Evolutionary conservation across 2,797 vertebrate species (phyloP).

Genomic region (Rhabdophis nuchalis): DNA sequence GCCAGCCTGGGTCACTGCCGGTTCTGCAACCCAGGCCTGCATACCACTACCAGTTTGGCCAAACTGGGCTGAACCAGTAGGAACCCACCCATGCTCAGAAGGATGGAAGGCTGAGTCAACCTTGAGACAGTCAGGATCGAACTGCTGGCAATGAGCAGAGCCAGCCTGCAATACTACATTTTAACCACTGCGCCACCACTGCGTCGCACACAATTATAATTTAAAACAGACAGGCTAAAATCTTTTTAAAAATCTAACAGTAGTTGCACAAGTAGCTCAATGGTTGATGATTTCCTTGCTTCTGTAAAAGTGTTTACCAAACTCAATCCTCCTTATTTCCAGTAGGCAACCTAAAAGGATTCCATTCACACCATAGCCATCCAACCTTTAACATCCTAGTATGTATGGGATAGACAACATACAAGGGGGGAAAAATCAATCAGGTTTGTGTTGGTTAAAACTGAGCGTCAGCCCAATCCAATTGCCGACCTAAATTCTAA

Average conservation of each 20-base stretch:
- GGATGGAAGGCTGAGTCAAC: not conserved
- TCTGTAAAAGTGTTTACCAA: not conserved
- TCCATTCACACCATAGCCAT: not conserved
- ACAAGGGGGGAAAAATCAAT: not conserved
- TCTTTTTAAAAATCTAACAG: not conserved
- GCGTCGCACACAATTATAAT: not conserved
- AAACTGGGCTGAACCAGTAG: no score
- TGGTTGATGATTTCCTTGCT: not conserved
- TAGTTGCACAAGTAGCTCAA: not conserved
- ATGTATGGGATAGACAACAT: not conserved
- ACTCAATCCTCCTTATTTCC: not conserved
- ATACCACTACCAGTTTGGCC: no score
- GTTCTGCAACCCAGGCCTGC: no score
- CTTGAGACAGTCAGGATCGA: not conserved
- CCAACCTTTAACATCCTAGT: not conserved
- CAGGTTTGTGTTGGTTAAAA: not conserved
- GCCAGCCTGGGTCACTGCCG: no score
- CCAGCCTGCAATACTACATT: not conserved
- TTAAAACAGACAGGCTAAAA: not conserved
- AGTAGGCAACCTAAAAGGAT: not conserved
- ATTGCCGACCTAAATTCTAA: not conserved
- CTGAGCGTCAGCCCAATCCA: not conserved
- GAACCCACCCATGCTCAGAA: no score
- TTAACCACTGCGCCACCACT: not conserved
- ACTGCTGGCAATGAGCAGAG: not conserved